phyloP scores from a whole-genome alignment of 1,140 invertebrate genomes.

The Uloborus diversus region DNA sequence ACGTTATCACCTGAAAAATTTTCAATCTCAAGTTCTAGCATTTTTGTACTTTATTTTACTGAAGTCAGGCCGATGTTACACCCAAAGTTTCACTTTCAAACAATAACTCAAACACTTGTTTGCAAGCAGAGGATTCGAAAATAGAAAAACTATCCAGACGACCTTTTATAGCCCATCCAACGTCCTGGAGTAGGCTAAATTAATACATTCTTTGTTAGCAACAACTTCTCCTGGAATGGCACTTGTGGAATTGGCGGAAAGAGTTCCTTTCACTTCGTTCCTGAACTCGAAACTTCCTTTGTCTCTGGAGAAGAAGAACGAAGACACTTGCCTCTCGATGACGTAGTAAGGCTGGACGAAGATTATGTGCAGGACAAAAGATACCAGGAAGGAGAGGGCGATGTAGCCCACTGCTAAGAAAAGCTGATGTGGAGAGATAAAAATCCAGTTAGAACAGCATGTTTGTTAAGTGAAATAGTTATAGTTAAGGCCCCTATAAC shows the following conservation, averaged over 20 bases:
- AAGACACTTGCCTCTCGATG: slow-evolving; percentile 1
- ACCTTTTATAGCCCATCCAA: background rate
- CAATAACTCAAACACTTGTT: too few relatives aligned
- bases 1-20: too few relatives aligned
- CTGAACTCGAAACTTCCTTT: slow-evolving; percentile 20
- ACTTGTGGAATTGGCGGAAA: background rate
- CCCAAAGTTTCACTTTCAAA: too few relatives aligned
- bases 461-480: too few relatives aligned
- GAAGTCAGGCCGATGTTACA: too few relatives aligned
- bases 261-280: background rate
- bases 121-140: too few relatives aligned
- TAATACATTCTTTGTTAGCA: background rate
- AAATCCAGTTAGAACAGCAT: too few relatives aligned
- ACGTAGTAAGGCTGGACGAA: slow-evolving; percentile 26
- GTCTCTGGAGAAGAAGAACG: slow-evolving; percentile 1
- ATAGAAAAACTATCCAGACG: too few relatives aligned
- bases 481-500: background rate
- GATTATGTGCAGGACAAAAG: slow-evolving; percentile 17
- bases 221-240: background rate
- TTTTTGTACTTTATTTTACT: too few relatives aligned
- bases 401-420: slow-evolving; percentile 23
- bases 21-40: too few relatives aligned
- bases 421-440: slow-evolving; percentile 21
- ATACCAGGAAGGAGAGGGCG: background rate
- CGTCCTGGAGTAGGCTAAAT: slow-evolving; percentile 20